A percentile compares a stretch with the other conserved stretches of the same genome.
These are phyloP conservation scores for Diogma glabrata DNA, from an alignment of 2,888 invertebrate species.

Conservation along the genomic window DNA sequence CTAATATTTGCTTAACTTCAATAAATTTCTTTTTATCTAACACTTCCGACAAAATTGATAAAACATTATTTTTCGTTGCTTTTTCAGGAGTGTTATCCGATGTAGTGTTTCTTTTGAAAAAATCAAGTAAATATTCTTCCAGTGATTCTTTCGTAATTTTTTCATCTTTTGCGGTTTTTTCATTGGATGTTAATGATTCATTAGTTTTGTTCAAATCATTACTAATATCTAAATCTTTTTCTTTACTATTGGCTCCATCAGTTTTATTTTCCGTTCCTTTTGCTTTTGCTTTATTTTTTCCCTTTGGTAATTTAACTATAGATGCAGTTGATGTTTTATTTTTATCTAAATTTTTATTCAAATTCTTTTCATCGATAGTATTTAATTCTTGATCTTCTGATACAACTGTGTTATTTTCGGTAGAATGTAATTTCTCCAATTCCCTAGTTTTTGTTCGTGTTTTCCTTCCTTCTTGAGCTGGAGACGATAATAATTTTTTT, in stretches of 20 bases:
- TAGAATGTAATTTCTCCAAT: no score
- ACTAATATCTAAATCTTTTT: no score
- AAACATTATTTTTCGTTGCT: constrained; percentile 21
- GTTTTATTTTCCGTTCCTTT: background rate
- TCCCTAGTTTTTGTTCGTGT: no score
- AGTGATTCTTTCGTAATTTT: constrained; percentile 20
- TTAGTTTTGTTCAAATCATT: no score
- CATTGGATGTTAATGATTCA: constrained; percentile 6
- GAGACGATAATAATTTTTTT: background rate
- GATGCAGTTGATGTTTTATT: background rate
- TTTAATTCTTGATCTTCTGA: no score
- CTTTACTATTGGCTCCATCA: background rate
- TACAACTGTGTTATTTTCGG: no score
- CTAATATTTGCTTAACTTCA: constrained; percentile 23
- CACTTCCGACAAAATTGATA: constrained; percentile 24
- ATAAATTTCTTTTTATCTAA: constrained; percentile 24
- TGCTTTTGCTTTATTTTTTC: background rate
- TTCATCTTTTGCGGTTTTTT: constrained; percentile 16
- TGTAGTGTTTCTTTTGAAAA: constrained; percentile 14
- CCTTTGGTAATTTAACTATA: background rate
- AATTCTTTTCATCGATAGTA: background rate
- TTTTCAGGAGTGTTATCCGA: constrained; percentile 19
- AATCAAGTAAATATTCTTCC: constrained; percentile 24
- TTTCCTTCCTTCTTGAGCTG: background rate
- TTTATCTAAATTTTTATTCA: background rate